A percentile compares a stretch with the other conserved stretches of the same genome.
These are phyloP conservation scores for Limenitis camilla DNA, from an alignment of 2,888 invertebrate genomes.

Conservation along the genomic window DNA sequence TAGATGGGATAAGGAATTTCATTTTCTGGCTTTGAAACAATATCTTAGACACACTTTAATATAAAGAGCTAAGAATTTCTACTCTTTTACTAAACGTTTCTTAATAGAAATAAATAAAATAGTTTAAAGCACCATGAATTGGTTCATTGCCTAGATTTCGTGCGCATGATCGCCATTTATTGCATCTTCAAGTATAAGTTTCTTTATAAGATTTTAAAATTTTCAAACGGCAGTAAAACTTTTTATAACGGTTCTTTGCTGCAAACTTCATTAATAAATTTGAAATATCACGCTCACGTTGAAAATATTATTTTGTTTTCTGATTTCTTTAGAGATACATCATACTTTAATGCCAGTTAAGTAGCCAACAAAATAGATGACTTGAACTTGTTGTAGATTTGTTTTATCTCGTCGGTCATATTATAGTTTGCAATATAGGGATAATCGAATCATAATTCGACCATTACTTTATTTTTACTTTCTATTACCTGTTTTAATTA, in stretches of 20 bases:
- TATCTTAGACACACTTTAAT: no score
- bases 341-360: slow-evolving; percentile 1
- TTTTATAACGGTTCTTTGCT: slow-evolving; percentile 8
- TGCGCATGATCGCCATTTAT: not conserved
- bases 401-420: not conserved
- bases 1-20: no score
- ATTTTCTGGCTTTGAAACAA: no score
- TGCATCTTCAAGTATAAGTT: slow-evolving; percentile 4
- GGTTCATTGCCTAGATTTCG: not conserved
- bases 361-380: not conserved
- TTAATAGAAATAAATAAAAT: not conserved
- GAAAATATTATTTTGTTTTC: slow-evolving; percentile 6
- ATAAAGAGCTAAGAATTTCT: no score
- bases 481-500: no score
- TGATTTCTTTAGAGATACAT: slow-evolving; percentile 1
- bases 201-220: slow-evolving; percentile 7
- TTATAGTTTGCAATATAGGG: no score
- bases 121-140: not conserved
- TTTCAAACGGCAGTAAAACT: slow-evolving; percentile 9
- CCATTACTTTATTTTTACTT: no score
- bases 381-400: not conserved
- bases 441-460: no score
- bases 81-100: not conserved
- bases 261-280: slow-evolving; percentile 9
- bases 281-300: slow-evolving; percentile 7